phyloP scores from a whole-genome alignment of 2,888 invertebrate genomes.

The Shargacucullia verbasci region DNA sequence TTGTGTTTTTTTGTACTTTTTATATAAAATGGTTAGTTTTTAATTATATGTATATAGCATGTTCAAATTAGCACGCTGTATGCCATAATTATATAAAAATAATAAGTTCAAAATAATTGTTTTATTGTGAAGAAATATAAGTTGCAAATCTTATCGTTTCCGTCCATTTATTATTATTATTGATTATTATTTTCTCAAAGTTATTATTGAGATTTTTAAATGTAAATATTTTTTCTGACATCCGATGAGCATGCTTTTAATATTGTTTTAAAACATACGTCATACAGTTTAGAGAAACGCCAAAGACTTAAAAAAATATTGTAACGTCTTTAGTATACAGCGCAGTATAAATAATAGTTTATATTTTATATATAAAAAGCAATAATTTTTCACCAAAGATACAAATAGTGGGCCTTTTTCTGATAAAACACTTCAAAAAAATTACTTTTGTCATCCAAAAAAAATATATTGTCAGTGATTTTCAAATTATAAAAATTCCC shows the following conservation, averaged over 20 bases:
- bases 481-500: too few relatives aligned
- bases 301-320: constrained; percentile 80
- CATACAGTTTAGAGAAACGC: constrained; percentile 88
- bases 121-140: constrained; percentile 66
- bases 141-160: constrained; percentile 85
- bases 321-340: constrained; percentile 68
- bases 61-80: constrained; percentile 61
- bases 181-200: constrained; percentile 67
- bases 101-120: constrained; percentile 77
- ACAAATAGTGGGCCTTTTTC: constrained; percentile 68
- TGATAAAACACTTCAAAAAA: constrained; percentile 41
- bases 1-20: constrained; percentile 81
- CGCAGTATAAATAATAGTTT: constrained; percentile 60
- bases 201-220: constrained; percentile 62
- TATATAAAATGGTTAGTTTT: constrained; percentile 75
- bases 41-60: constrained; percentile 63
- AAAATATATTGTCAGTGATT: too few relatives aligned
- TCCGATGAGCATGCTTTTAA: constrained; percentile 64
- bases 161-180: constrained; percentile 80
- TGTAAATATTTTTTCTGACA: constrained; percentile 57
- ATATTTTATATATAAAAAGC: constrained; percentile 66
- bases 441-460: too few relatives aligned
- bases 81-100: constrained; percentile 70
- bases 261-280: constrained; percentile 69
- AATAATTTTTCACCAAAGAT: constrained; percentile 81